These are phyloP conservation scores for Circaetus cinerascens DNA, from an alignment of 2,113 vertebrate species.

Conservation along the genomic window DNA sequence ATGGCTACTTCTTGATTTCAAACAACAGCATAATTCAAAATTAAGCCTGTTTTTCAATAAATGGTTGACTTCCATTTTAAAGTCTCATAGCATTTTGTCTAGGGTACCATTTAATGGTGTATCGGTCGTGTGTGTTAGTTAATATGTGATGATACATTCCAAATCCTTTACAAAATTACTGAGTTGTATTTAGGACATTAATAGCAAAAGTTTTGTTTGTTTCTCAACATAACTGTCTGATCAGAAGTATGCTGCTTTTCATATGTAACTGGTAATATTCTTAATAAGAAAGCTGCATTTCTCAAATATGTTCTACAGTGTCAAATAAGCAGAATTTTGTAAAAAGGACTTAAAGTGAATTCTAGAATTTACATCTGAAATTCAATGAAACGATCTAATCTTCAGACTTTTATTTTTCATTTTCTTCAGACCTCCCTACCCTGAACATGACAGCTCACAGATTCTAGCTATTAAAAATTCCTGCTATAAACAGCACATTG, in stretches of 20 bases:
- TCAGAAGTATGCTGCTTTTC: neutral
- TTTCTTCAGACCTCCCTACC: conserved; percentile 66
- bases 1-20: neutral
- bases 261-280: neutral
- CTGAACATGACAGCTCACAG: conserved; percentile 80
- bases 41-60: neutral
- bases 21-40: neutral
- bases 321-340: neutral
- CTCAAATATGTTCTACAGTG: neutral
- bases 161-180: neutral
- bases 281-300: neutral
- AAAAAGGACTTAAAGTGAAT: neutral
- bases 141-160: neutral
- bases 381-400: neutral
- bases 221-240: neutral
- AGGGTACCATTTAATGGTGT: neutral
- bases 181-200: neutral
- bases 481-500: conserved; percentile 76
- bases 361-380: neutral
- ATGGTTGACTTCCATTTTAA: neutral
- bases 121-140: neutral
- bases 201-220: neutral
- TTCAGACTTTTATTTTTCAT: neutral
- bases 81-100: neutral
- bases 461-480: conserved; percentile 80